These are phyloP conservation scores for Lytechinus variegatus DNA, from an alignment of 35 echinoderm and acorn worm genomes.

Conservation along the genomic window DNA sequence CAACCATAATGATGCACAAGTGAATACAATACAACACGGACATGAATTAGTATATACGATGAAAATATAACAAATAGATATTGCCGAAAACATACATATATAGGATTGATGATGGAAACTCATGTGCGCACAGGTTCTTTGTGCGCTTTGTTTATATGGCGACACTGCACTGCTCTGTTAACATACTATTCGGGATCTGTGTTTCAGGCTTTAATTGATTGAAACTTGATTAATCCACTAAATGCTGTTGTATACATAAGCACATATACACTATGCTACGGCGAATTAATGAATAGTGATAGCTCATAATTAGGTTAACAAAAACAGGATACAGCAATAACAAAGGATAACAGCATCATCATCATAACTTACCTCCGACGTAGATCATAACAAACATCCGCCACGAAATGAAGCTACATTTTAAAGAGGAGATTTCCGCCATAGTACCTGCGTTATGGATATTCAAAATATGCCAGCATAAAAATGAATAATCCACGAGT, in stretches of 20 bases:
- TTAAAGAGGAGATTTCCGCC: background rate
- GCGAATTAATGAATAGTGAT: background rate
- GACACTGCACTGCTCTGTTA: too few species aligned
- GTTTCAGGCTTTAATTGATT: too few species aligned
- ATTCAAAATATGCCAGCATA: slow-evolving; percentile 8
- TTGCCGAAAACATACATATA: too few species aligned
- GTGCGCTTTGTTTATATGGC: too few species aligned
- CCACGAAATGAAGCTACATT: background rate
- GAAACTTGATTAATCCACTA: too few species aligned
- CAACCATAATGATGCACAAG: background rate
- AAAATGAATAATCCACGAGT: background rate
- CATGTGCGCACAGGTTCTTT: too few species aligned
- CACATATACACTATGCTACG: background rate
- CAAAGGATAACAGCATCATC: background rate
- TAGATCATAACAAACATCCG: slow-evolving; percentile 1
- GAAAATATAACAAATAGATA: background rate
- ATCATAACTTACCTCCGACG: background rate
- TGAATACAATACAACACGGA: background rate
- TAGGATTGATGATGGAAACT: too few species aligned
- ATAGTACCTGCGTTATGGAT: background rate
- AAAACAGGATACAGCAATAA: background rate
- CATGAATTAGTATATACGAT: background rate
- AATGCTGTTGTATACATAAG: too few species aligned
- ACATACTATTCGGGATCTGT: too few species aligned
- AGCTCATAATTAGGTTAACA: background rate